These are phyloP conservation scores for Sesia apiformis DNA, from an alignment of 2,888 invertebrate genomes.

Conservation along the genomic window DNA sequence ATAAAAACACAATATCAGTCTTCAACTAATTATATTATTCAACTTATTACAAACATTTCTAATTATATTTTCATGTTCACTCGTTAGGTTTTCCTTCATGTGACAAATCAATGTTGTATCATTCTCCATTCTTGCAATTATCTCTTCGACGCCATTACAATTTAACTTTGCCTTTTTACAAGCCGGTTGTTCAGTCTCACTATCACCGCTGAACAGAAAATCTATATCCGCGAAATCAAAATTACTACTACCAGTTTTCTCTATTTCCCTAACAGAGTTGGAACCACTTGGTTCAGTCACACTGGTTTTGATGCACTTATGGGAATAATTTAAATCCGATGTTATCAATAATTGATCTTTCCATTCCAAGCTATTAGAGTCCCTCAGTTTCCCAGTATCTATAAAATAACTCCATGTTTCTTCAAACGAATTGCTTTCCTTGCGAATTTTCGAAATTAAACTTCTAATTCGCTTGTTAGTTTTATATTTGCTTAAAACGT, in stretches of 20 bases:
- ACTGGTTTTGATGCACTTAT: slow-evolving; percentile 30
- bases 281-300: slow-evolving; percentile 3
- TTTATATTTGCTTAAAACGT: slow-evolving; percentile 12
- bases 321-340: slow-evolving; percentile 18
- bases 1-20: too few species aligned
- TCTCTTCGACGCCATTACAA: slow-evolving; percentile 22
- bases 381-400: slow-evolving; percentile 6
- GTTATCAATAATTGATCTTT: slow-evolving; percentile 16
- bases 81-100: slow-evolving; percentile 29
- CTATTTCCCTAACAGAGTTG: not conserved
- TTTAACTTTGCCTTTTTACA: slow-evolving; percentile 45
- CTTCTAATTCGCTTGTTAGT: slow-evolving; percentile 18
- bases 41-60: slow-evolving; percentile 35
- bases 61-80: slow-evolving; percentile 33
- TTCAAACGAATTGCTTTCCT: slow-evolving; percentile 19
- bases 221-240: slow-evolving; percentile 51
- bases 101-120: slow-evolving; percentile 28
- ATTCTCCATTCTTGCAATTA: slow-evolving; percentile 38
- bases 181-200: slow-evolving; percentile 31
- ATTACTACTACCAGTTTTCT: slow-evolving; percentile 22
- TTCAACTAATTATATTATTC: slow-evolving; percentile 25
- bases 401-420: slow-evolving; percentile 19
- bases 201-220: slow-evolving; percentile 31
- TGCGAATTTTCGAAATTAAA: slow-evolving; percentile 19
- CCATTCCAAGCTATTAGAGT: slow-evolving; percentile 7